Evolutionary conservation across 2,888 invertebrate species (phyloP).

Genomic region (Caenorhabditis japonica): DNA sequence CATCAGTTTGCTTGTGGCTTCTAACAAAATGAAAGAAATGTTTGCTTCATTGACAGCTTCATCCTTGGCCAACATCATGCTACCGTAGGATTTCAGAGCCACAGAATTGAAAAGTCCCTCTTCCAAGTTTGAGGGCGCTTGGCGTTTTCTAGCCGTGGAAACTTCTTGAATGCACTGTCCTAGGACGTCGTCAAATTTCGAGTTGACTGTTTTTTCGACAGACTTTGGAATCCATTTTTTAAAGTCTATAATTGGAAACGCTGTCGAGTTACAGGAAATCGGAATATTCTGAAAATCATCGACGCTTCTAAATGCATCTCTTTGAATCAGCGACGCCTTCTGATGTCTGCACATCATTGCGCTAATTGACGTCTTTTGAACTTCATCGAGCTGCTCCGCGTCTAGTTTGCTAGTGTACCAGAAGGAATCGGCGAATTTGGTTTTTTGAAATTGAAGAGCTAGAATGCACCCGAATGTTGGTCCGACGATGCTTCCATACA

Average conservation of each 20-base stretch:
- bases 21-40: conserved; percentile 67
- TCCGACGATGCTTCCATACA: conserved; percentile 71
- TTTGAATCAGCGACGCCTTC: conserved; percentile 81
- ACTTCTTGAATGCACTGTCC: conserved; percentile 40
- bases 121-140: not conserved
- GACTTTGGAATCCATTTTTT: conserved; percentile 22
- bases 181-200: conserved; percentile 30
- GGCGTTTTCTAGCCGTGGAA: conserved; percentile 9
- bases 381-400: conserved; percentile 84
- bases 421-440: conserved; percentile 52
- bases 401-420: conserved; percentile 25
- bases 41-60: conserved; percentile 69
- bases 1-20: conserved; percentile 54
- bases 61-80: conserved; percentile 72
- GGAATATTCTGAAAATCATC: conserved; percentile 47
- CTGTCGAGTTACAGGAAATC: conserved; percentile 33
- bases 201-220: too few relatives aligned
- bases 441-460: conserved; percentile 72
- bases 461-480: conserved; percentile 75
- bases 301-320: conserved; percentile 89
- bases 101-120: conserved; percentile 29
- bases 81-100: conserved; percentile 60
- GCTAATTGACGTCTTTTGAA: conserved; percentile 88
- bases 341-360: conserved; percentile 89
- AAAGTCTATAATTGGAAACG: conserved; percentile 17